Base-by-base conservation (phyloP, 2,797 vertebrate genomes). In the Gadopsis bispinosus region DNA sequence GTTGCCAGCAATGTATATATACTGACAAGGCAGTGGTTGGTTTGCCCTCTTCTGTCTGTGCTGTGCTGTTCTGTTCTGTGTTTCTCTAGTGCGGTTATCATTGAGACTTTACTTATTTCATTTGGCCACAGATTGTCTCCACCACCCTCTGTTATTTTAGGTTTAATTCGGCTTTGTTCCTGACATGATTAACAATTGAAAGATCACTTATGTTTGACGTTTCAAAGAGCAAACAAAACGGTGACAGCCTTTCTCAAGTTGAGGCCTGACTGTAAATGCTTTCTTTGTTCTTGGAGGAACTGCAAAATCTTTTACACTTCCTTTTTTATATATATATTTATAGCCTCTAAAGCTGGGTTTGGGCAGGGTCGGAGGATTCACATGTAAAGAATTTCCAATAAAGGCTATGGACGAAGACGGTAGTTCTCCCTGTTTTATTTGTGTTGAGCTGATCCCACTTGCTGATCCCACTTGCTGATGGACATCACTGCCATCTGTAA, bases 261-360 rank as follows among this genome's bases (percentile, higher is more conserved):
- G 83, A 85, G 83, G 84, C 64, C 80, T 54, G 80, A 86, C 70
- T 91, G 92, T 94, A 94, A 88, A 94, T 91, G 89, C 85, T 92
- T 90, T 92, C 81, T 88, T 91, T 93, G 62, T 91, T 93, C 86
- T 86, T 83, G 81, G 83, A 90, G 80, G 83, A 91, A 85, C 87
- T 85, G 83, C 85, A 82, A 88, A 92, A 91, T 87, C 89, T 92
- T 94, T 94, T 92, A 93, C 92, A 91, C 88, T 78, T 85, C 67
- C 19, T 88, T 91, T 90, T 89, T 85, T 89, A 87, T 85, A 85
- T 87, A 89, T 91, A 90, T 94, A 92, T 94, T 92, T 92, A 94
- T 93, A 93, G 92, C 89, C 85, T 88, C 85, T 90, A 86, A 89
- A 87, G 76, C 76, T 86, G 83, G 85, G 87, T 83, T 84, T 85